These are phyloP conservation scores for Hypsibius dujardini DNA, from an alignment of 1,140 invertebrate species.

Conservation along the genomic window DNA sequence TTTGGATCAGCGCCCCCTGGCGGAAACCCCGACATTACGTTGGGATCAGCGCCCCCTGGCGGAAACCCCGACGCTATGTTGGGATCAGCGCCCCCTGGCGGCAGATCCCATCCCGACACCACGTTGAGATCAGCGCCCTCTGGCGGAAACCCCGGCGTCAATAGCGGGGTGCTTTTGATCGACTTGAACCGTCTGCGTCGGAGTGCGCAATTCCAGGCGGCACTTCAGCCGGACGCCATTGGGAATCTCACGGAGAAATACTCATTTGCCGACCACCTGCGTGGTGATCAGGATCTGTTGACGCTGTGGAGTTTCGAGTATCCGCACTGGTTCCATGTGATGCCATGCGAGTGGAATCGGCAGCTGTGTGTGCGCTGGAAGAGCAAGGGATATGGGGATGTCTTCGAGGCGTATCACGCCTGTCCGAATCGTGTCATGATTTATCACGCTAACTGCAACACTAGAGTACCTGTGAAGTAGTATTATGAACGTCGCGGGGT, in stretches of 20 bases:
- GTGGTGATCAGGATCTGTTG: conserved; percentile 74
- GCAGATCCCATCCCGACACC: conserved; percentile 44
- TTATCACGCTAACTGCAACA: too few relatives aligned
- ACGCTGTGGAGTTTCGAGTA: conserved; percentile 53
- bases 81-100: too few relatives aligned
- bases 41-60: too few relatives aligned
- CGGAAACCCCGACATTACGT: conserved; percentile 57
- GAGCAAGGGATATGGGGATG: conserved; percentile 52
- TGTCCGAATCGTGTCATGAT: too few relatives aligned
- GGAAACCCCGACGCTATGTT: too few relatives aligned
- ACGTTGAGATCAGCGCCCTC: conserved; percentile 49
- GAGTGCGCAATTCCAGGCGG: conserved; percentile 42
- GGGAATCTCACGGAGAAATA: conserved; percentile 48
- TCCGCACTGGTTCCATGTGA: conserved; percentile 50
- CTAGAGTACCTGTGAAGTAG: too few relatives aligned
- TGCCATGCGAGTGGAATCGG: conserved; percentile 65
- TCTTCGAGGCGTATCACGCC: conserved; percentile 54
- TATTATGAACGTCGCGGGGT: too few relatives aligned
- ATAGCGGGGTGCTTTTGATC: conserved; percentile 58
- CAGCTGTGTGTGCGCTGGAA: conserved; percentile 70
- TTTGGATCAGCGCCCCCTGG: conserved; percentile 41
- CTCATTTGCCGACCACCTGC: conserved; percentile 53
- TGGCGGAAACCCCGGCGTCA: conserved; percentile 50
- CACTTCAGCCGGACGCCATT: conserved; percentile 41
- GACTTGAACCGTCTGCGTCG: conserved; percentile 48